Base-by-base conservation (phyloP, 2,888 invertebrate species). In the Agonopterix alstromeriana region DNA sequence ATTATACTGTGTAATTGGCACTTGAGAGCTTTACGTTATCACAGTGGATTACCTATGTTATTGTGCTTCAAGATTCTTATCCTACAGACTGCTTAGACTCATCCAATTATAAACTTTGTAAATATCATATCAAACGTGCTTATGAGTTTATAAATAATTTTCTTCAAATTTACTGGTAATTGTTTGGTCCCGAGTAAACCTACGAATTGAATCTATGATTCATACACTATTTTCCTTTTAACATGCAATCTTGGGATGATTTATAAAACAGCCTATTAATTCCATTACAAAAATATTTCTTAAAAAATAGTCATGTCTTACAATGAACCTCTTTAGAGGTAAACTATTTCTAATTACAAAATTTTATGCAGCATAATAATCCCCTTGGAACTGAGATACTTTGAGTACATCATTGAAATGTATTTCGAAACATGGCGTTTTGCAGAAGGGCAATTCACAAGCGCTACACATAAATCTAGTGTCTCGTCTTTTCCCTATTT, bases 381-480 rank as follows among this genome's bases (percentile, higher is more conserved):
- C 86, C 57, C 79, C 82, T 62, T 84, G 84, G 49, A 84, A 60
- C 55, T 85, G 83, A 58, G 83, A 78, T 49, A 85, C 75, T 77
- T 86, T 87, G 51, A 84, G 73, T 61, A 84, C 66, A 58, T 86
- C 85, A 71, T 82, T 85, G 49, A 77, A 86, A 60, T 89, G 89
- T 53, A 87, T 80, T 67, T 87, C 86, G 44, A 89, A 89, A 65
- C 89, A 89, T 47, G 85, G 87, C 1, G 87, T 73, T 65, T 89
- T 89, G 67, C 89, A 89, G 51, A 89, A 87, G 1, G 89, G 89
- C 53, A 89, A 63, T 73, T 86, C 85, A 63, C 89, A 89, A 45
- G 82, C 77, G 55, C 73, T 79, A 55, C 89, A 89, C 89, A 89
- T 89, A 55, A 89, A 89, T 45, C 89, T 66, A 40, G 89, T 89